Conservation (phyloP, 2,888 invertebrate species). For the Saturnia pavonia region DNA sequence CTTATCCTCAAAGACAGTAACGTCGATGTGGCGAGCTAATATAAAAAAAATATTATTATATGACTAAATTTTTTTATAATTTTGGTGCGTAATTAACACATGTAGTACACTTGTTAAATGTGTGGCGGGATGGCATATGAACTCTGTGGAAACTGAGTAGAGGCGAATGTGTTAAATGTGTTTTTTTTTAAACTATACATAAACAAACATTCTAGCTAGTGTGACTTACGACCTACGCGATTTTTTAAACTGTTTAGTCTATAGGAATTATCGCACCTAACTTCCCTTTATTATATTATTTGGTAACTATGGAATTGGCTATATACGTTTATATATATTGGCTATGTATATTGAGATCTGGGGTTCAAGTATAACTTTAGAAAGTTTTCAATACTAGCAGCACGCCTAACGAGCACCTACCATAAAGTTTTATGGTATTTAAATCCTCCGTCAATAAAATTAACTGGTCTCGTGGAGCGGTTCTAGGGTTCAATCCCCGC, state of each 20-base stretch:
- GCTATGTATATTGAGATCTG: not conserved
- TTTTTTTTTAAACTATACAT: too few species aligned
- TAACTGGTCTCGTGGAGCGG: too few species aligned
- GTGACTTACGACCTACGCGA: not conserved
- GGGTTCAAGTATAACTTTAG: not conserved
- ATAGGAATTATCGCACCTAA: not conserved
- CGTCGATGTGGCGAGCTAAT: too few species aligned
- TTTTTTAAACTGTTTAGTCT: conserved; percentile 9
- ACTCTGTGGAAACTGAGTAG: too few species aligned
- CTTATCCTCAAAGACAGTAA: too few species aligned
- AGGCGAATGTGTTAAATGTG: too few species aligned
- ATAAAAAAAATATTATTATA: too few species aligned
- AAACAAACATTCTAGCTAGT: not conserved
- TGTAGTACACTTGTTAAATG: too few species aligned
- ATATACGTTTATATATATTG: not conserved
- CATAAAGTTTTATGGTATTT: not conserved
- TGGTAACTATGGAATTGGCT: not conserved
- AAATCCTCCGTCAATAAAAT: not conserved
- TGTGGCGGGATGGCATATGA: too few species aligned
- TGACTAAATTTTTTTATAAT: too few species aligned
- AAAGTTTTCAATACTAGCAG: not conserved
- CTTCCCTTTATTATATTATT: conserved; percentile 3
- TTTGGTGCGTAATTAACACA: too few species aligned
- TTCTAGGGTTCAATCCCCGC: too few species aligned
- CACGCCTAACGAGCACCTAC: not conserved